Evolutionary conservation across 1,140 invertebrate genomes (phyloP).

Genomic region (Grapholita molesta): DNA sequence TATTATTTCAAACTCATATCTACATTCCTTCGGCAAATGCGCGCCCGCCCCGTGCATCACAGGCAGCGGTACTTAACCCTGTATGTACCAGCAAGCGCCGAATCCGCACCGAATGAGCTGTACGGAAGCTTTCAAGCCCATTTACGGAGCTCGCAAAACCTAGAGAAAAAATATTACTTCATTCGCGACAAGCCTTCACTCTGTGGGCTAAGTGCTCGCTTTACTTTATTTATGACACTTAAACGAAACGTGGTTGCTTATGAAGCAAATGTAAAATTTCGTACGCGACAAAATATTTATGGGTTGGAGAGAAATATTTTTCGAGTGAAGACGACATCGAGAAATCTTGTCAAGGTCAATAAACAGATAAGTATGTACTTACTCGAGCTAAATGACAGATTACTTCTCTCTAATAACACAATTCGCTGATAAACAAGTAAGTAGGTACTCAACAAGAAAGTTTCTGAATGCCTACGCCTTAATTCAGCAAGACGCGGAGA

Average conservation of each 20-base stretch:
- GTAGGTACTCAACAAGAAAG: neutral
- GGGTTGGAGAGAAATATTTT: too few species aligned
- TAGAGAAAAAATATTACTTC: conserved; percentile 41
- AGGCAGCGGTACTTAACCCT: neutral
- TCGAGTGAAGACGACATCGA: neutral
- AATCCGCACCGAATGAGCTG: conserved; percentile 38
- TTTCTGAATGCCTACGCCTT: neutral
- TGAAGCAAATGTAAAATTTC: neutral
- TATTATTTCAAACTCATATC: neutral
- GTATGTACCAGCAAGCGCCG: conserved; percentile 22
- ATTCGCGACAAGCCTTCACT: conserved; percentile 23
- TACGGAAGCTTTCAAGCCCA: conserved; percentile 45
- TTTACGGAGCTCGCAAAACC: conserved; percentile 40
- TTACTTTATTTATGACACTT: conserved; percentile 34
- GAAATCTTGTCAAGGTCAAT: neutral
- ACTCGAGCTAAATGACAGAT: neutral
- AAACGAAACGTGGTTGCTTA: neutral
- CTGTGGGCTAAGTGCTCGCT: conserved; percentile 31
- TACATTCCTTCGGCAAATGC: neutral
- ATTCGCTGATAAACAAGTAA: neutral
- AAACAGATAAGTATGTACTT: neutral
- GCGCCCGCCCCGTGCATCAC: neutral
- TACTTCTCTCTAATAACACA: neutral
- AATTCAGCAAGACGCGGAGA: neutral
- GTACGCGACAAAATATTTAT: neutral